A percentile compares a stretch with the other conserved stretches of the same genome.
Evolutionary conservation across 2,113 vertebrate genomes (phyloP).

Genomic region (Mormyrus lacerda): DNA sequence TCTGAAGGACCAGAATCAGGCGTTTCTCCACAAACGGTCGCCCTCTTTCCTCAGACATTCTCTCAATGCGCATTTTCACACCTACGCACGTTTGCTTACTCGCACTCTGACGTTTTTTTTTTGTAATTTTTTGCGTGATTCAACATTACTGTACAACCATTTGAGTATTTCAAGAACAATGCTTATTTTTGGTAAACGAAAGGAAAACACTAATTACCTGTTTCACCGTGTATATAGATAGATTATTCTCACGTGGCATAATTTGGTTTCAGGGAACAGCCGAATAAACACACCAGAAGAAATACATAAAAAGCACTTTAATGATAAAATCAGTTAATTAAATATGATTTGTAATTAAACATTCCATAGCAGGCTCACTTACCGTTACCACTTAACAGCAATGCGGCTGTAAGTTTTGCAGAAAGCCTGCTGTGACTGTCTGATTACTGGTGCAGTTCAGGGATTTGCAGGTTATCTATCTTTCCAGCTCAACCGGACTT

Average conservation of each 20-base stretch:
- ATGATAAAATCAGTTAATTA: background rate
- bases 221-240: background rate
- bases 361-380: background rate
- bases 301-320: background rate
- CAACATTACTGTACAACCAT: background rate
- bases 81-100: background rate
- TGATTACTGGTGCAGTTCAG: background rate
- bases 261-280: background rate
- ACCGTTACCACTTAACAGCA: background rate
- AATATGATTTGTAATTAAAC: background rate
- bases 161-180: background rate
- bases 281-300: background rate
- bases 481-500: background rate
- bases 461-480: background rate
- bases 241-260: background rate
- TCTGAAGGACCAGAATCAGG: background rate
- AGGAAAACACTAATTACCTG: background rate
- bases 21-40: too few relatives aligned
- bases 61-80: background rate
- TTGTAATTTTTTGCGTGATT: background rate
- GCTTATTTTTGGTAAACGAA: background rate
- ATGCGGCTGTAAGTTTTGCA: background rate
- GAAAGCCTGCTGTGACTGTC: background rate
- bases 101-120: background rate
- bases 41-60: too few relatives aligned